These are phyloP conservation scores for Entomobrya proxima DNA, from an alignment of 2,888 invertebrate genomes.

Conservation along the genomic window DNA sequence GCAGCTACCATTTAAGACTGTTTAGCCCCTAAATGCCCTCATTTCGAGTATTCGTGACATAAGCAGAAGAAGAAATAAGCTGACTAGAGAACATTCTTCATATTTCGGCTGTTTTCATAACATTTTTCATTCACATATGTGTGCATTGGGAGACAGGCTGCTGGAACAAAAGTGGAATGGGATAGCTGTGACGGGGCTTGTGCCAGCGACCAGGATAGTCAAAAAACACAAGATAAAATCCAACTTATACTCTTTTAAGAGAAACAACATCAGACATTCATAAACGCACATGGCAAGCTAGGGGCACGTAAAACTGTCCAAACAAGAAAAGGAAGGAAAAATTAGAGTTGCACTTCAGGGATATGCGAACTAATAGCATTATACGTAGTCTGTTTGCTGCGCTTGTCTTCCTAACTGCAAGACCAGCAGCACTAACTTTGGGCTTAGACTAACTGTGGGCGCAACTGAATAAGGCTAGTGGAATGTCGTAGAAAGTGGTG, in stretches of 20 bases:
- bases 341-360: slow-evolving; percentile 41
- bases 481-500: neutral
- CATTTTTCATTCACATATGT: slow-evolving; percentile 3
- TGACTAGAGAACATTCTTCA: slow-evolving; percentile 9
- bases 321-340: slow-evolving; percentile 15
- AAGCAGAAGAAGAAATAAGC: slow-evolving; percentile 37
- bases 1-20: neutral
- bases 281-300: slow-evolving; percentile 61
- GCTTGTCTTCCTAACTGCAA: neutral
- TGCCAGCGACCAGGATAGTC: neutral
- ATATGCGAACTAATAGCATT: slow-evolving; percentile 34
- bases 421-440: neutral
- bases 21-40: neutral
- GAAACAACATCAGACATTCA: slow-evolving; percentile 50
- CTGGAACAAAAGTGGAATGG: no score
- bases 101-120: slow-evolving; percentile 10
- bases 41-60: slow-evolving; percentile 29
- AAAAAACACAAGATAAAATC: neutral
- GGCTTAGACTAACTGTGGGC: neutral
- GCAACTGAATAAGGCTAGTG: slow-evolving; percentile 12
- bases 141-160: neutral
- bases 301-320: slow-evolving; percentile 68
- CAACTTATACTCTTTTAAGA: slow-evolving; percentile 18
- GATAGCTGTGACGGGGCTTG: neutral
- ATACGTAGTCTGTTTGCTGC: no score